Evolutionary conservation across 2,113 vertebrate genomes (phyloP).

Genomic region (Coregonus clupeaformis): DNA sequence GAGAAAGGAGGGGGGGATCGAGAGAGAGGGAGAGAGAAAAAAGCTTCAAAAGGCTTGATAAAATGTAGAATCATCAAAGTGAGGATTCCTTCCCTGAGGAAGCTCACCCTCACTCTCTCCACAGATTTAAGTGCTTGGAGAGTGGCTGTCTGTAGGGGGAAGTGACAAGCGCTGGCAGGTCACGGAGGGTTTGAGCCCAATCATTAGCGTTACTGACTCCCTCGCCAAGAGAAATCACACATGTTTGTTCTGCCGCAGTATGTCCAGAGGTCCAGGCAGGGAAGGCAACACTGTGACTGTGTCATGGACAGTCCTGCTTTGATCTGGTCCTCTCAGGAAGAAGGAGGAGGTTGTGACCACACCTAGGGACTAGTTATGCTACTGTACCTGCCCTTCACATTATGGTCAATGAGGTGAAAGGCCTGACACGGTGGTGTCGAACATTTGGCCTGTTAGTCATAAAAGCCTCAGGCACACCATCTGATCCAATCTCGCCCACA

Average conservation of each 20-base stretch:
- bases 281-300: neutral
- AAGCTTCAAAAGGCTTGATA: constrained; percentile 54
- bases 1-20: neutral
- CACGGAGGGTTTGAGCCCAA: constrained; percentile 48
- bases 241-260: neutral
- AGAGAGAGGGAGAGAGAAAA: neutral
- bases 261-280: neutral
- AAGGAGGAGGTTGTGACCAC: neutral
- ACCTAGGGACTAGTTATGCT: neutral
- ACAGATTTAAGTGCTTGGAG: constrained; percentile 32
- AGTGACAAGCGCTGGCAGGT: constrained; percentile 48
- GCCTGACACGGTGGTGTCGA: constrained; percentile 3
- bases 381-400: constrained; percentile 4
- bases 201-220: constrained; percentile 33
- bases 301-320: neutral
- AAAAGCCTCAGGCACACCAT: neutral
- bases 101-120: constrained; percentile 46
- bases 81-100: constrained; percentile 33
- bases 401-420: constrained; percentile 13
- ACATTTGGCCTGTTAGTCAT: neutral
- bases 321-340: neutral
- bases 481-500: constrained; percentile 3
- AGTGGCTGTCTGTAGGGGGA: constrained; percentile 42
- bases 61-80: constrained; percentile 55
- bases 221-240: neutral